Evolutionary conservation across 2,113 vertebrate genomes (phyloP).

Genomic region (Cygnus atratus): DNA sequence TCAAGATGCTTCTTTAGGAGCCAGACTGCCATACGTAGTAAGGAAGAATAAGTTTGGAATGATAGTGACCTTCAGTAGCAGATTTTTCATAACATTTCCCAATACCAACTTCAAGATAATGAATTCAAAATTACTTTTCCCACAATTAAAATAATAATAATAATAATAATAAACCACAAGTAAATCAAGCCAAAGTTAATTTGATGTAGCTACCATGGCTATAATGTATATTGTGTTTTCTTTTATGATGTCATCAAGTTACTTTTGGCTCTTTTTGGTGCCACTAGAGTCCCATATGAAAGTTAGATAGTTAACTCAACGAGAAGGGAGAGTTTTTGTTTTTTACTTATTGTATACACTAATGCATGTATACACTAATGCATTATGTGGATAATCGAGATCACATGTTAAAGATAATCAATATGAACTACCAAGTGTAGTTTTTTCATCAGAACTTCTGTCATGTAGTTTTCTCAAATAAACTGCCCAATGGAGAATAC

Average conservation of each 20-base stretch:
- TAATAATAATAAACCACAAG: not conserved
- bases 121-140: not conserved
- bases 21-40: fast-evolving
- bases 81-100: not conserved
- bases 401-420: not conserved
- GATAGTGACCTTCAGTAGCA: not conserved
- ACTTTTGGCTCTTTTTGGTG: not conserved
- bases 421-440: not conserved
- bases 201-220: not conserved
- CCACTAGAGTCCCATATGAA: not conserved
- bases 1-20: not conserved
- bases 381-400: not conserved
- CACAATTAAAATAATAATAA: not conserved
- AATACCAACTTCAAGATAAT: not conserved
- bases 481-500: not conserved
- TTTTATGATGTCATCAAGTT: not conserved
- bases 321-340: not conserved
- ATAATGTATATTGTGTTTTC: not conserved
- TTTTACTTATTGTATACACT: not conserved
- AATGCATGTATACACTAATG: not conserved
- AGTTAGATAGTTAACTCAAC: not conserved
- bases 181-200: not conserved
- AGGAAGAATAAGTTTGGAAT: not conserved
- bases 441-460: not conserved
- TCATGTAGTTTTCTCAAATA: not conserved